Conservation (phyloP, 2,888 invertebrate genomes). For the Oscheius sp. region DNA sequence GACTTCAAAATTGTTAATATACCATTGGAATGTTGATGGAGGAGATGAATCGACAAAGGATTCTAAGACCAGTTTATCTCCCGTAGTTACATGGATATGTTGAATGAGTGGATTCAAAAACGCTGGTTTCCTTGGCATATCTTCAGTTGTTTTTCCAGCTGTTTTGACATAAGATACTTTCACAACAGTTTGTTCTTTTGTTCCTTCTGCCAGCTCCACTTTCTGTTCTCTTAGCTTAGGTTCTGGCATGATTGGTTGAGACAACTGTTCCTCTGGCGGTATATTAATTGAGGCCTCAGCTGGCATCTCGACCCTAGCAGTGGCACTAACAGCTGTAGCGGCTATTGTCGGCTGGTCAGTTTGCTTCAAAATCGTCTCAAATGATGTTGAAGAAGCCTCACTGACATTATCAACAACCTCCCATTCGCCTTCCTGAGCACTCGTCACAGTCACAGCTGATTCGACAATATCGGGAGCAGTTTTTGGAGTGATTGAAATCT, state of each 20-base stretch:
- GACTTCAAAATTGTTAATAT: conserved; percentile 58
- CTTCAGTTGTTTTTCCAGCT: conserved; percentile 25
- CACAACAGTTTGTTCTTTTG: conserved; percentile 22
- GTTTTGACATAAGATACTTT: conserved; percentile 14
- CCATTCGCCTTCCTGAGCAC: conserved; percentile 37
- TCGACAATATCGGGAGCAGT: conserved; percentile 48
- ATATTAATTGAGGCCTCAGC: background rate
- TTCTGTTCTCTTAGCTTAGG: background rate
- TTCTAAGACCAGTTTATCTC: conserved; percentile 46
- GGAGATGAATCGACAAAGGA: conserved; percentile 52
- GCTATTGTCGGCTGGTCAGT: conserved; percentile 32
- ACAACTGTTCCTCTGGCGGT: background rate
- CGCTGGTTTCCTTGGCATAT: conserved; percentile 35
- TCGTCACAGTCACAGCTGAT: conserved; percentile 51
- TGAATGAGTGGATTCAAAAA: conserved; percentile 34
- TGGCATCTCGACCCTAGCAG: background rate
- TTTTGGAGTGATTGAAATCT: conserved; percentile 23
- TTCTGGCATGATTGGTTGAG: background rate
- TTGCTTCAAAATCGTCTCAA: conserved; percentile 49
- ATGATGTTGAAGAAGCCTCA: conserved; percentile 35
- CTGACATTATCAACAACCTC: conserved; percentile 27
- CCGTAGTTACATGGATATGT: conserved; percentile 41
- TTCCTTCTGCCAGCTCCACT: background rate
- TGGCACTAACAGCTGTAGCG: conserved; percentile 31
- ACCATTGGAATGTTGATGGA: conserved; percentile 57